Percentiles rank a stretch among this genome's conserved stretches.
These are phyloP conservation scores for Camelus bactrianus DNA, from an alignment of 2,113 vertebrate genomes.

Conservation along the genomic window DNA sequence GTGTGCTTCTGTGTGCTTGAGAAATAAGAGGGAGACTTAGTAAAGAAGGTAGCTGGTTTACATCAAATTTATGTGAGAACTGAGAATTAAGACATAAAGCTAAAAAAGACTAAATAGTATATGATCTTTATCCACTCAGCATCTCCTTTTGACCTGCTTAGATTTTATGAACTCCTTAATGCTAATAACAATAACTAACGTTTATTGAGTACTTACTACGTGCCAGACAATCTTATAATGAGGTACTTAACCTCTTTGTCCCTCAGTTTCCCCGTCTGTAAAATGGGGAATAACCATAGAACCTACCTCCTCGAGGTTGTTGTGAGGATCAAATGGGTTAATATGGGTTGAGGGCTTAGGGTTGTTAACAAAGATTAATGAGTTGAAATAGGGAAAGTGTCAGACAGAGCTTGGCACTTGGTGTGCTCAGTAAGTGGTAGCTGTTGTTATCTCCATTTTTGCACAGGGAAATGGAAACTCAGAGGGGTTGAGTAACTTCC, in stretches of 20 bases:
- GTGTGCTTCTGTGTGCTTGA: neutral
- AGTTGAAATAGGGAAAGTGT: neutral
- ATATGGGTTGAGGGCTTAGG: neutral
- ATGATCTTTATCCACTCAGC: neutral
- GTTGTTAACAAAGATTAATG: neutral
- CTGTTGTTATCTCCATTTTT: neutral
- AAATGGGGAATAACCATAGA: neutral
- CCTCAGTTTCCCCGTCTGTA: neutral
- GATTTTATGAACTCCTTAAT: neutral
- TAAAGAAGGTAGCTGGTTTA: neutral
- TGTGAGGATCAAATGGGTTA: neutral
- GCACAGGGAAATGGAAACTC: neutral
- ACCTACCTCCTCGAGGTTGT: neutral
- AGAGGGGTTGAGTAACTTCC: neutral
- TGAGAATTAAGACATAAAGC: neutral
- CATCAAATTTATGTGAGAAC: neutral
- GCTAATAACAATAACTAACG: neutral
- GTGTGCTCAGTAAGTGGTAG: neutral
- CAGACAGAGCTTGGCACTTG: neutral
- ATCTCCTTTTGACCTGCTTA: slow-evolving; percentile 5
- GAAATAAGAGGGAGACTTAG: neutral
- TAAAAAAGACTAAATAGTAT: neutral
- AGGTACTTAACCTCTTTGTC: neutral
- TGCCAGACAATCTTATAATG: neutral
- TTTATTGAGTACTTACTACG: neutral